Base-by-base conservation (phyloP, 2,888 invertebrate species). In the Hypolimnas misippus region DNA sequence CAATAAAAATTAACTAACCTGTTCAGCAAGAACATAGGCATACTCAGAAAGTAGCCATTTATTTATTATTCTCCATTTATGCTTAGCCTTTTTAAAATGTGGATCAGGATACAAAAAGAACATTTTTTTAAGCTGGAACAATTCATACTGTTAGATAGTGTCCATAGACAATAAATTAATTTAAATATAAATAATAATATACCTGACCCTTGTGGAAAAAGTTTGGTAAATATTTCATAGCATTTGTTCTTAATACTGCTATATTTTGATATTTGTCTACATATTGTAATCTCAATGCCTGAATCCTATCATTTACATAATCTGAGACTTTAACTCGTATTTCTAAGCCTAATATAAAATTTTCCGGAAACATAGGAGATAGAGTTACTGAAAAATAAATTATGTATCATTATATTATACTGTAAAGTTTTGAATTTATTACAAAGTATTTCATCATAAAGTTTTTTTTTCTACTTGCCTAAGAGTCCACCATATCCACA, bases 41-140 rank as follows among this genome's bases (percentile, higher is more conserved):
- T 99, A 99, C 88, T 99, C 99, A 1, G 99, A 97, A 19, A 99
- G 91, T 35, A 99, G 91, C 73, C 96, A 96, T 74, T 96, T 95
- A 81, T 98, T 99, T 68, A 99, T 98, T 66, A 99, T 99, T 65
- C 99, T 94, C 99, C 99, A 99, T 86, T 99, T 99, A 82, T 99
- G 98, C 89, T 99, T 99, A 0, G 98, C 96, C 79, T 96, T 98
- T 85, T 99, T 99, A 85, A 99, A 99, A 91, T 99, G 99, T 31
- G 99, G 99, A 92, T 99, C 99, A 21, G 99, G 99, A 86, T 98
- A 99, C 16, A 99, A 92, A 86, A 99, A 99, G 86, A 99, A 99
- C 96, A 99, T 97, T 90, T 99, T 99, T 67, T 95, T 95, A 46
- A 99, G 89, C 96, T 98, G 91, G 70, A 93, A 94, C 50, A 62